phyloP scores from a whole-genome alignment of 2,888 invertebrate genomes.

The Chalcosyrphus nemorum region DNA sequence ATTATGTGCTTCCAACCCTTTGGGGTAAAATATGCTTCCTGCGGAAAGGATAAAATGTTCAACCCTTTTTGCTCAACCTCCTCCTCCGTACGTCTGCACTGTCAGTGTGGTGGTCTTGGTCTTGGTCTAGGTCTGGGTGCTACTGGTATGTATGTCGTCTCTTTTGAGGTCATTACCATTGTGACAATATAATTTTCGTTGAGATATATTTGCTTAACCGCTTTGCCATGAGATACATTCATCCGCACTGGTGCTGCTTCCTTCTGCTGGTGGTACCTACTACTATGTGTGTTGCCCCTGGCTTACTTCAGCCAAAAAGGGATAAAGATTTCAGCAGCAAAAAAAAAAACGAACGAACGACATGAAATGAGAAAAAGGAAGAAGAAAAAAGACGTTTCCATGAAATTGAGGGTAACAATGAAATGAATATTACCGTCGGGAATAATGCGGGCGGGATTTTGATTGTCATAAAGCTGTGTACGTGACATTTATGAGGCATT shows the following conservation, averaged over 20 bases:
- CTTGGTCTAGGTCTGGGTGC: not conserved
- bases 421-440: constrained; percentile 59
- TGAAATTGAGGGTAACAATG: constrained; percentile 39
- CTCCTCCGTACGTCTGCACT: not conserved
- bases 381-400: constrained; percentile 9
- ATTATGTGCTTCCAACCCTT: constrained; percentile 72
- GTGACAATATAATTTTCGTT: constrained; percentile 71
- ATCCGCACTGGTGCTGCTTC: not conserved
- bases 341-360: not conserved
- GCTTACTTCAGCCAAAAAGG: constrained; percentile 17
- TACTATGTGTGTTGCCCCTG: constrained; percentile 13
- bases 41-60: constrained; percentile 65
- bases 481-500: constrained; percentile 72
- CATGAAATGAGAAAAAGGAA: not conserved
- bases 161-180: constrained; percentile 71
- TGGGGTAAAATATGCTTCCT: constrained; percentile 65
- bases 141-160: constrained; percentile 18
- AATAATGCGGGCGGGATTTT: constrained; percentile 67
- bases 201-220: constrained; percentile 61
- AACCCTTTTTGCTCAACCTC: constrained; percentile 34
- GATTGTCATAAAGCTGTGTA: constrained; percentile 71
- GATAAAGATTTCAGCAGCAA: constrained; percentile 53
- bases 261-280: not conserved
- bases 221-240: constrained; percentile 31
- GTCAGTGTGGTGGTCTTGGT: too few species aligned